A percentile compares a stretch with the other conserved stretches of the same genome.
Conservation (phyloP, 2,888 invertebrate genomes). For the Ferrisia virgata region DNA sequence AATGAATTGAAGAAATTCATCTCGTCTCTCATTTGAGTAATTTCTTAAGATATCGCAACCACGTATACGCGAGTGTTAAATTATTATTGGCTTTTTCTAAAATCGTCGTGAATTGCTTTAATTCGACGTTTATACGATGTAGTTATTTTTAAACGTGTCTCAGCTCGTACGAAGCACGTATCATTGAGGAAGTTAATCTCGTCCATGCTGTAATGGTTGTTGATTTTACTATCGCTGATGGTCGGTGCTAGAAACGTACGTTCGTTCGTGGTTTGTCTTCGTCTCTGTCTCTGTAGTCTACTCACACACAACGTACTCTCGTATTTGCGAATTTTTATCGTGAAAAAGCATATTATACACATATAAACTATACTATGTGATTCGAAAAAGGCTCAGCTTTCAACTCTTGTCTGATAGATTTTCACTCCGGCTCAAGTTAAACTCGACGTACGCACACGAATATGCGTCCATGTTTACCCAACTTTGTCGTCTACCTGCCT, state of each 20-base stretch:
- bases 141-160: neutral
- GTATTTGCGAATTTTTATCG: too few species aligned
- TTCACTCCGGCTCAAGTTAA: neutral
- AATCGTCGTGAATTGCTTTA: neutral
- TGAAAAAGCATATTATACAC: too few species aligned
- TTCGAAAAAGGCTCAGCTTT: neutral
- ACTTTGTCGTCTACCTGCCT: neutral
- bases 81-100: neutral
- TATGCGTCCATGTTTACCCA: neutral
- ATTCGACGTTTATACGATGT: neutral
- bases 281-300: too few species aligned
- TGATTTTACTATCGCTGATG: neutral
- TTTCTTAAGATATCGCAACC: neutral
- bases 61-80: too few species aligned
- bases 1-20: neutral
- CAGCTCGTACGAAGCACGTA: neutral
- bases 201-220: neutral
- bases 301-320: too few species aligned
- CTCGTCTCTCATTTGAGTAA: neutral
- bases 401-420: neutral
- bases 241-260: too few species aligned
- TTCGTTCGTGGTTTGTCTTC: too few species aligned
- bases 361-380: too few species aligned
- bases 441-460: neutral
- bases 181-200: neutral